Percentiles rank a stretch among this genome's conserved stretches.
Conservation (phyloP, 2,113 vertebrate genomes). For the Mirounga angustirostris region DNA sequence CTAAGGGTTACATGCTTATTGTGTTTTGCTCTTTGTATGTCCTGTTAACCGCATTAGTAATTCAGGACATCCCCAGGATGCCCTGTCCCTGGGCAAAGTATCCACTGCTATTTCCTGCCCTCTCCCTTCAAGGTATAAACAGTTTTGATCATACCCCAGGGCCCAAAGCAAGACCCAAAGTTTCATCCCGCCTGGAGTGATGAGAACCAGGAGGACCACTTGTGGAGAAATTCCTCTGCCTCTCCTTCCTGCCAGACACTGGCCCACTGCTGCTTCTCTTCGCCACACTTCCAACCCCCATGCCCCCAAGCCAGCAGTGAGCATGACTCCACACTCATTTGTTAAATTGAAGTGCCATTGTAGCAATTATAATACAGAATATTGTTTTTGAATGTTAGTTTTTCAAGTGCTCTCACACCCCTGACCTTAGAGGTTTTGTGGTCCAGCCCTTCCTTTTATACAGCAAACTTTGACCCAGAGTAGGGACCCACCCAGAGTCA, state of each 20-base stretch:
- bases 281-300: background rate
- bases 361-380: conserved; percentile 60
- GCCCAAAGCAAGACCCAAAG: background rate
- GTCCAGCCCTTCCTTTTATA: conserved; percentile 76
- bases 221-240: background rate
- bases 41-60: conserved; percentile 36
- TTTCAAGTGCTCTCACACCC: conserved; percentile 69
- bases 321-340: conserved; percentile 32
- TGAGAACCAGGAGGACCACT: background rate
- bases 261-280: background rate
- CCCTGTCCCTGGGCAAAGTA: background rate
- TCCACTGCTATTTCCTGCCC: conserved; percentile 44
- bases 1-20: background rate
- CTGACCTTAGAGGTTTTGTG: conserved; percentile 66
- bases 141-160: background rate
- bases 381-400: conserved; percentile 44
- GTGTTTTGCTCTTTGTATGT: background rate
- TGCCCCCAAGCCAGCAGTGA: background rate
- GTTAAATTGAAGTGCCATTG: conserved; percentile 74
- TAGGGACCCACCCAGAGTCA: conserved; percentile 25
- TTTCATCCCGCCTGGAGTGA: background rate
- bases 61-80: conserved; percentile 62
- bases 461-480: conserved; percentile 41
- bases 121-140: conserved; percentile 32
- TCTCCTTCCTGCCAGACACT: background rate